Conservation (phyloP, 2,888 invertebrate genomes). For the Beris morrisii region DNA sequence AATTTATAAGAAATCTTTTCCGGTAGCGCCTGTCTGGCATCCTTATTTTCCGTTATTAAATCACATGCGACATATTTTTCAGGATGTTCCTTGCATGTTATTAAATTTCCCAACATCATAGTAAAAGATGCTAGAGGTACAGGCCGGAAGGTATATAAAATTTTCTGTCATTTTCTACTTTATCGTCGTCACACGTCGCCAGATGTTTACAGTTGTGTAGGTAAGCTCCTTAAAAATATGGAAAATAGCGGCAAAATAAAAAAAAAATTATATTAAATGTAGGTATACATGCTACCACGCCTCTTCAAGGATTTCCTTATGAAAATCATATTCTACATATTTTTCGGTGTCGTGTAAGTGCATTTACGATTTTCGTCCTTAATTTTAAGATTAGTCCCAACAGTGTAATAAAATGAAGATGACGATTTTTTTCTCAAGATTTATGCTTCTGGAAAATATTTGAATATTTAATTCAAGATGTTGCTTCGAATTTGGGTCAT, state of each 20-base stretch:
- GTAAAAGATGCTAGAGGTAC: background rate
- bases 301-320: too few relatives aligned
- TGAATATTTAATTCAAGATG: too few relatives aligned
- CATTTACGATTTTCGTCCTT: too few relatives aligned
- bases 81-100: conserved; percentile 31
- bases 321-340: too few relatives aligned
- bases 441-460: too few relatives aligned
- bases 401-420: too few relatives aligned
- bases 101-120: conserved; percentile 26
- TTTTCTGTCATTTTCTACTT: conserved; percentile 26
- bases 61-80: conserved; percentile 28
- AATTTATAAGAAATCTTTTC: too few relatives aligned
- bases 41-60: conserved; percentile 28
- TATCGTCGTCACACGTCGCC: conserved; percentile 28
- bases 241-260: conserved; percentile 2
- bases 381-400: too few relatives aligned
- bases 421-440: too few relatives aligned
- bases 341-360: too few relatives aligned
- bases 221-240: conserved; percentile 23
- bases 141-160: conserved; percentile 15
- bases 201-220: conserved; percentile 20
- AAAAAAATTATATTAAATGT: background rate
- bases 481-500: too few relatives aligned
- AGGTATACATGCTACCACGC: too few relatives aligned
- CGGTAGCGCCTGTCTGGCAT: background rate